phyloP scores from a whole-genome alignment of 2,888 invertebrate species.

The Tuberolachnus salignus region DNA sequence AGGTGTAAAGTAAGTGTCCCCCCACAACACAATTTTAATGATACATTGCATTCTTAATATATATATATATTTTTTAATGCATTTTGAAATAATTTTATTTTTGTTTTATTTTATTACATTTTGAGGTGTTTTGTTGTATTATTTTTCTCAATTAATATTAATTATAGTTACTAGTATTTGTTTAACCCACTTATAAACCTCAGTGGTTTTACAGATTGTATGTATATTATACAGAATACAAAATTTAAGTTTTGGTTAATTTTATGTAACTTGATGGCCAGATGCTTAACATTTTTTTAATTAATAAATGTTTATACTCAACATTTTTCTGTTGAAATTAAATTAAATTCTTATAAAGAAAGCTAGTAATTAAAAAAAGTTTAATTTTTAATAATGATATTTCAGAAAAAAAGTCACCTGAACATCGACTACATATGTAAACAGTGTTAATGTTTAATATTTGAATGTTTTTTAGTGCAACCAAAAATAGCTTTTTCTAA shows the following conservation, averaged over 20 bases:
- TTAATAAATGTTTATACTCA: neutral
- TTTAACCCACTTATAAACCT: conserved; percentile 54
- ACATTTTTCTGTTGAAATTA: too few relatives aligned
- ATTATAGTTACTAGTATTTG: conserved; percentile 58
- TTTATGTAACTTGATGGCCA: neutral
- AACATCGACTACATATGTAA: neutral
- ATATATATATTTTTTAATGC: conserved; percentile 57
- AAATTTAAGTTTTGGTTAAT: neutral
- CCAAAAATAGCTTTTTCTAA: neutral
- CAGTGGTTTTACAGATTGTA: neutral
- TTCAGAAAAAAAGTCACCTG: too few relatives aligned
- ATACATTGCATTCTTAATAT: conserved; percentile 45
- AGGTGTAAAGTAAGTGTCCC: conserved; percentile 88
- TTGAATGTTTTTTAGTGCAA: conserved; percentile 1
- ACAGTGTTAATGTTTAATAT: neutral
- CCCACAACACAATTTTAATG: conserved; percentile 37
- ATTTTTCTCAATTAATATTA: conserved; percentile 47
- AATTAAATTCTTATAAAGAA: too few relatives aligned
- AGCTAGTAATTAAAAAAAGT: too few relatives aligned
- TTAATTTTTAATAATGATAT: too few relatives aligned
- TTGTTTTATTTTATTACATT: conserved; percentile 44
- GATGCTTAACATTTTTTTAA: neutral
- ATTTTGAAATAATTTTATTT: conserved; percentile 57
- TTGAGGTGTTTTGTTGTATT: conserved; percentile 50
- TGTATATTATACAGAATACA: neutral